Conservation (phyloP, 2,797 vertebrate genomes). For the Melanitta fusca region DNA sequence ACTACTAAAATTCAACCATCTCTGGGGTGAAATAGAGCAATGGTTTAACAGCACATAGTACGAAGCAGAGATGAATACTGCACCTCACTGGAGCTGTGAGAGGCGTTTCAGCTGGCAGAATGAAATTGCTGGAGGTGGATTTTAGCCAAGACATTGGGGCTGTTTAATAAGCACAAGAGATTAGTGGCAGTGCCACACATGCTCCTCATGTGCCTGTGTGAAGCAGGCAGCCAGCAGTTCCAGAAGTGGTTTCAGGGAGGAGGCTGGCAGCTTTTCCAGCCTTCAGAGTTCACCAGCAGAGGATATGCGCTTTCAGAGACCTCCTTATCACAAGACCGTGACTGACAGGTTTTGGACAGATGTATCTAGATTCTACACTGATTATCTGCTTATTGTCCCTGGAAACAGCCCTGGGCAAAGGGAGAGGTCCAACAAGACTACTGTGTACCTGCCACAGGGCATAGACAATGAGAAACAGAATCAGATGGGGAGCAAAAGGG, state of each 20-base stretch:
- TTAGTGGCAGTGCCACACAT: not conserved
- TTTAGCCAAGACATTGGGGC: conserved; percentile 11
- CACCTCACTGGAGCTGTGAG: not conserved
- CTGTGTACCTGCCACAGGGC: not conserved
- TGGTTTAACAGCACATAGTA: not conserved
- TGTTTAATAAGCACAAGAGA: conserved; percentile 32
- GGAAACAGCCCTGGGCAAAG: not conserved
- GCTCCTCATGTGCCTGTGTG: not conserved
- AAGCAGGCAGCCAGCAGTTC: conserved; percentile 15
- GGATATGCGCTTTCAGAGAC: not conserved
- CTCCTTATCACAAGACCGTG: not conserved
- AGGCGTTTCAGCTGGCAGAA: conserved; percentile 37
- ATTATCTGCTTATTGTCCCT: not conserved
- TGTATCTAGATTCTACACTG: not conserved
- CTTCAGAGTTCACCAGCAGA: not conserved
- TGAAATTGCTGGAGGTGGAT: conserved; percentile 40
- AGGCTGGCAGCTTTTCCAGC: not conserved
- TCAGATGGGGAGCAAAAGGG: not conserved
- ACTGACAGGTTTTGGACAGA: not conserved
- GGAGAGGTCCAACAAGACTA: not conserved
- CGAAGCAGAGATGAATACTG: not conserved
- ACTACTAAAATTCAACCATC: not conserved
- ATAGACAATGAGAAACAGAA: not conserved
- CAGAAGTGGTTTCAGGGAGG: conserved; percentile 30
- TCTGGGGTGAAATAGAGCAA: conserved; percentile 41